These are phyloP conservation scores for Drosophila melanica DNA, from an alignment of 1,140 invertebrate species.

Conservation along the genomic window DNA sequence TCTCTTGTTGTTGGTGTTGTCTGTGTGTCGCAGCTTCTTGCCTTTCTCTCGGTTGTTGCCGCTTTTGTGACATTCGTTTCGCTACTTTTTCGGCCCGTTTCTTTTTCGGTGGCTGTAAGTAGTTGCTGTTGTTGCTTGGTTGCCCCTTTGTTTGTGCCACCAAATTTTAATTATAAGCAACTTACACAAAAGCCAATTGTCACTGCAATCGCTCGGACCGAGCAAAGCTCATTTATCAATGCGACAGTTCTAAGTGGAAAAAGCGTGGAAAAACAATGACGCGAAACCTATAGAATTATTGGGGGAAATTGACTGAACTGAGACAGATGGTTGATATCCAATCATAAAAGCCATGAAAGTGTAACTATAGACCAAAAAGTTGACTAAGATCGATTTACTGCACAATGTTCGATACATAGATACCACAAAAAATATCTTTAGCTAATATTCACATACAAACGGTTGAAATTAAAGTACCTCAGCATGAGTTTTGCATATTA, in stretches of 20 bases:
- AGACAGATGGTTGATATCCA: constrained; percentile 12
- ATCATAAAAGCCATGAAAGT: constrained; percentile 2
- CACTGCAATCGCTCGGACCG: constrained; percentile 56
- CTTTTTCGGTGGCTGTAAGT: constrained; percentile 46
- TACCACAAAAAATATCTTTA: background rate
- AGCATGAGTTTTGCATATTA: constrained; percentile 52
- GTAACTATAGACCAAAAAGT: background rate
- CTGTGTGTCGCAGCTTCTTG: constrained; percentile 55
- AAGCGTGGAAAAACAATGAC: constrained; percentile 52
- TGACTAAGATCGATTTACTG: constrained; percentile 2
- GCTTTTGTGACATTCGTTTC: constrained; percentile 73
- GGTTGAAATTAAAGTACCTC: background rate
- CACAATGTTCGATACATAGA: too few species aligned
- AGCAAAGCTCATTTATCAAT: constrained; percentile 71
- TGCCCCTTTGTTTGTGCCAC: constrained; percentile 62
- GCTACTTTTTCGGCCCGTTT: constrained; percentile 75
- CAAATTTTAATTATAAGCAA: constrained; percentile 79
- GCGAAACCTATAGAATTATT: background rate
- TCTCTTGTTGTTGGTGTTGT: constrained; percentile 13
- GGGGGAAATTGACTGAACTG: constrained; percentile 18
- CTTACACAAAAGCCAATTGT: constrained; percentile 80
- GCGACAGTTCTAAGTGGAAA: constrained; percentile 56
- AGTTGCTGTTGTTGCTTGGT: constrained; percentile 39
- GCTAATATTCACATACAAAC: background rate
- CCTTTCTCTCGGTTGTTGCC: constrained; percentile 65